Conservation (phyloP, 2,888 invertebrate genomes). For the Tenthredo distinguenda region DNA sequence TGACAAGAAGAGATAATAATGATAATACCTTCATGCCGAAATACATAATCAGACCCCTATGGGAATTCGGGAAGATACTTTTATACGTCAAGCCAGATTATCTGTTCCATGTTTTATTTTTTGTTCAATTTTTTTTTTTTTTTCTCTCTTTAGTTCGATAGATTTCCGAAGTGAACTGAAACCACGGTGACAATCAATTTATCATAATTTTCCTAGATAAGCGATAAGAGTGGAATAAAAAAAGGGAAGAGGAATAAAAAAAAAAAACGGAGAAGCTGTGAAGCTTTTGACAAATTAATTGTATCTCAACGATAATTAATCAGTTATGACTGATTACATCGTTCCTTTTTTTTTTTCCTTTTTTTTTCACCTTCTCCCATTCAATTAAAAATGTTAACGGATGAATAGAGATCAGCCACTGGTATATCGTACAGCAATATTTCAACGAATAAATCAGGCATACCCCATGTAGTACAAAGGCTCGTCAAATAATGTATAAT, state of each 20-base stretch:
- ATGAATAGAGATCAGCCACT: slow-evolving; percentile 10
- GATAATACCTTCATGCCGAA: neutral
- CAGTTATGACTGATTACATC: slow-evolving; percentile 28
- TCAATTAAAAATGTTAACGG: neutral
- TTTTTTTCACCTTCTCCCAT: neutral
- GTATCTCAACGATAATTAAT: slow-evolving; percentile 34
- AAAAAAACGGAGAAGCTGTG: neutral
- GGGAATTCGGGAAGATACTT: slow-evolving; percentile 13
- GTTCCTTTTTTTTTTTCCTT: neutral
- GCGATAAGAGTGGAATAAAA: slow-evolving; percentile 3
- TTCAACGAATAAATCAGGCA: slow-evolving; percentile 24
- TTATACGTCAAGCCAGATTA: neutral
- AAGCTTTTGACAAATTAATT: slow-evolving; percentile 36
- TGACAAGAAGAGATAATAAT: neutral
- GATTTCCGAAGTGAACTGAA: neutral
- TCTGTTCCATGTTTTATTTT: neutral
- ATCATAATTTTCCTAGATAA: slow-evolving; percentile 24
- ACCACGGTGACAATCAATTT: slow-evolving; percentile 28
- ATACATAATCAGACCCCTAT: neutral
- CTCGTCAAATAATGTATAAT: neutral
- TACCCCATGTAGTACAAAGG: neutral
- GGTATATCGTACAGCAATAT: neutral
- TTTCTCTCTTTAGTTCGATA: neutral
- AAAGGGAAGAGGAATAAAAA: neutral
- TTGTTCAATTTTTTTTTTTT: neutral